phyloP scores from a whole-genome alignment of 2,113 vertebrate species.

The Platycercus adscitus region DNA sequence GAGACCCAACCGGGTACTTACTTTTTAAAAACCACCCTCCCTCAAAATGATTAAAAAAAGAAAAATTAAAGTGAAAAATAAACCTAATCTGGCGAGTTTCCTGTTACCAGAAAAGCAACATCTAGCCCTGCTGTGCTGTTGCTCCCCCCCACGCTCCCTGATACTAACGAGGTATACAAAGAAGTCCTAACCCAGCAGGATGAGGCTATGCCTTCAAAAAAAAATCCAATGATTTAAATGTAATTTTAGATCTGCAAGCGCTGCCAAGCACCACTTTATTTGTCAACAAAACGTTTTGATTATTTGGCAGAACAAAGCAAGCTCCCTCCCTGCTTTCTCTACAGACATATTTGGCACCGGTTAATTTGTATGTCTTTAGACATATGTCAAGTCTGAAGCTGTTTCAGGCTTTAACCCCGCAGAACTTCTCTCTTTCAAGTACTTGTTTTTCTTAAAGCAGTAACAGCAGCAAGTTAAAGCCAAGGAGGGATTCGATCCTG shows the following conservation, averaged over 20 bases:
- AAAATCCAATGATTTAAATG: slow-evolving; percentile 2
- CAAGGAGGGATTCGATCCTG: slow-evolving; percentile 23
- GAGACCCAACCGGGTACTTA: rapidly evolving
- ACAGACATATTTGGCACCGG: slow-evolving; percentile 26
- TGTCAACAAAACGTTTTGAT: slow-evolving; percentile 62
- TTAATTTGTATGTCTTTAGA: slow-evolving; percentile 34
- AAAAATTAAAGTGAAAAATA: neutral
- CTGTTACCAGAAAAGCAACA: neutral
- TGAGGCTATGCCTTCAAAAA: neutral
- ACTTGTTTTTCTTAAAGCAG: neutral
- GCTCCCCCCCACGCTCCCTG: neutral
- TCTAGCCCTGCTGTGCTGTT: neutral
- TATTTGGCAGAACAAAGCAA: slow-evolving; percentile 56
- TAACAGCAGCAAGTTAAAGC: neutral
- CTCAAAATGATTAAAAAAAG: neutral
- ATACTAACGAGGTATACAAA: neutral
- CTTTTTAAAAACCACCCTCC: neutral
- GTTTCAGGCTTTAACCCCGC: slow-evolving; percentile 6
- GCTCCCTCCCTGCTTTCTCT: slow-evolving; percentile 26
- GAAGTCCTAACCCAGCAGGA: neutral
- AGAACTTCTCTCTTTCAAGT: slow-evolving; percentile 31
- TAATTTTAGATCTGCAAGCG: slow-evolving; percentile 13
- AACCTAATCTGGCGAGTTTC: neutral
- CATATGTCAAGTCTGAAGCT: slow-evolving; percentile 36
- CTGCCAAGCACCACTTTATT: slow-evolving; percentile 58